Conservation (phyloP, 2,797 vertebrate genomes). For the Xiphophorus birchmanni region DNA sequence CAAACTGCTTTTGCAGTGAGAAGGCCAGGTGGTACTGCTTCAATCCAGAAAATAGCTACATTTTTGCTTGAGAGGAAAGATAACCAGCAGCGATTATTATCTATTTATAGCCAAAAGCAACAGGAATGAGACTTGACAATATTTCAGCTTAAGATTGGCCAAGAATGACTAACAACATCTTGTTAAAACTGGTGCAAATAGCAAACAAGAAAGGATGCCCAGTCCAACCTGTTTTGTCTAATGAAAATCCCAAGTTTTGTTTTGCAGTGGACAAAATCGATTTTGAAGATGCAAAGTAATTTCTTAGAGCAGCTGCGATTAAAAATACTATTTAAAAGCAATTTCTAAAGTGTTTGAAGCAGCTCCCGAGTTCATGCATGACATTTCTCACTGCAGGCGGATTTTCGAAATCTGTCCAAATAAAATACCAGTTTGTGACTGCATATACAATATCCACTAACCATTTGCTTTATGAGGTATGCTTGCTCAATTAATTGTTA, state of each 20-base stretch:
- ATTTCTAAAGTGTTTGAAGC: background rate
- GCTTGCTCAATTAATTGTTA: background rate
- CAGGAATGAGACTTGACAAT: conserved; percentile 5
- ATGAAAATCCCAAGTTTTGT: background rate
- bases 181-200: background rate
- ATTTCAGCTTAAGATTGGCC: conserved; percentile 8
- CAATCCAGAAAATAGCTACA: conserved; percentile 4
- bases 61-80: conserved; percentile 11
- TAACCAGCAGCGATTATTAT: conserved; percentile 26
- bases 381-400: background rate
- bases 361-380: background rate
- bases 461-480: background rate
- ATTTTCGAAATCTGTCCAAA: background rate
- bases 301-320: background rate
- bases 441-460: background rate
- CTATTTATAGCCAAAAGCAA: conserved; percentile 27
- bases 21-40: conserved; percentile 3
- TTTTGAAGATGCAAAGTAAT: background rate
- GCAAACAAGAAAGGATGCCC: background rate
- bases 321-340: too few relatives aligned
- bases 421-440: background rate
- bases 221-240: background rate
- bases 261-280: background rate
- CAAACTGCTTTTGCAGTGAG: background rate
- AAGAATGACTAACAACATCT: background rate